These are phyloP conservation scores for Eulithis prunata DNA, from an alignment of 2,888 invertebrate genomes.

Conservation along the genomic window DNA sequence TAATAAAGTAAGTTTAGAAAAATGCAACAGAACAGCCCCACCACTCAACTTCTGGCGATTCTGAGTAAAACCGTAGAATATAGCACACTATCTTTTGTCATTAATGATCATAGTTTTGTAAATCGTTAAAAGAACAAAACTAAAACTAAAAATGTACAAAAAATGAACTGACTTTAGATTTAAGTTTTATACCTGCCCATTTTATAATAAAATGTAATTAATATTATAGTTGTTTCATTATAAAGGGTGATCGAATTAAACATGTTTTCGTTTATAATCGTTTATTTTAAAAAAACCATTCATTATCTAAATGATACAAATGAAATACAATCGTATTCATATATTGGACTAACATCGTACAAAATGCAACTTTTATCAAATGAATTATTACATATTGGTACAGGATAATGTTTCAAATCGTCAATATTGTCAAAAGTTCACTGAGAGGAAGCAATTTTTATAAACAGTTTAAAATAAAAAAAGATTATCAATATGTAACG, in stretches of 20 bases:
- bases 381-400: constrained; percentile 25
- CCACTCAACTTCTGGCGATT: too few relatives aligned
- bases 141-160: not conserved
- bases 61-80: too few relatives aligned
- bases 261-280: constrained; percentile 49
- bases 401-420: constrained; percentile 19
- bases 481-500: not conserved
- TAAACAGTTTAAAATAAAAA: not conserved
- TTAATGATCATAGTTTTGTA: too few relatives aligned
- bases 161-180: constrained; percentile 4
- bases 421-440: constrained; percentile 30
- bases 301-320: constrained; percentile 65
- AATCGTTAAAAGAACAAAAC: too few relatives aligned
- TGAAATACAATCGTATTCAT: constrained; percentile 49
- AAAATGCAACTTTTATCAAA: constrained; percentile 49
- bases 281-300: constrained; percentile 72
- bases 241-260: not conserved
- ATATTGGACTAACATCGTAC: constrained; percentile 54
- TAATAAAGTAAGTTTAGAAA: too few relatives aligned
- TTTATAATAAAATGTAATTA: constrained; percentile 1
- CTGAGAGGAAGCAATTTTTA: constrained; percentile 6
- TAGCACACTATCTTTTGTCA: too few relatives aligned
- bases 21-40: too few relatives aligned
- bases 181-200: not conserved
- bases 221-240: constrained; percentile 8